These are phyloP conservation scores for Ailurus styani DNA, from an alignment of 2,113 vertebrate species.

Conservation along the genomic window DNA sequence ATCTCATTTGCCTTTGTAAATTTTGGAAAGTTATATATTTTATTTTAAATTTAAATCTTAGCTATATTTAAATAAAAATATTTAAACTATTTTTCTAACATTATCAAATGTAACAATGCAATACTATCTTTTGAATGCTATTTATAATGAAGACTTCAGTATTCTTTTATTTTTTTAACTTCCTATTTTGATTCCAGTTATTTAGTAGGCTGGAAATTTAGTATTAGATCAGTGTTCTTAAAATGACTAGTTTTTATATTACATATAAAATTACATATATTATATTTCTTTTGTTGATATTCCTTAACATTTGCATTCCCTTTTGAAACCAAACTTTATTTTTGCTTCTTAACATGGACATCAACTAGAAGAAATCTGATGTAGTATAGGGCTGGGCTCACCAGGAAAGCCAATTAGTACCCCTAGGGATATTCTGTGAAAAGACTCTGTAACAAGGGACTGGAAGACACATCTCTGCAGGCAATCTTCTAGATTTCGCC, in stretches of 20 bases:
- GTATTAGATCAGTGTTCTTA: neutral
- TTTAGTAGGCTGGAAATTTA: neutral
- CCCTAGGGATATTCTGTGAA: neutral
- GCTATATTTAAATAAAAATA: neutral
- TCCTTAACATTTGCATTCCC: neutral
- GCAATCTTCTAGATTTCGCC: neutral
- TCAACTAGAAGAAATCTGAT: neutral
- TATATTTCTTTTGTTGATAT: neutral
- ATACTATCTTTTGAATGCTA: neutral
- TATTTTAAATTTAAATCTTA: neutral
- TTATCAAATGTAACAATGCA: neutral
- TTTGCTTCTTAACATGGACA: neutral
- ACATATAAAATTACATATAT: too few species aligned
- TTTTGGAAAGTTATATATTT: neutral
- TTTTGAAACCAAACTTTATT: neutral
- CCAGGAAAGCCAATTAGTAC: slow-evolving; percentile 20
- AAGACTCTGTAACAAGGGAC: neutral
- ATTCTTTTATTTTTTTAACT: neutral
- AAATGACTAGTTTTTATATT: neutral
- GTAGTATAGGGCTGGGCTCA: neutral
- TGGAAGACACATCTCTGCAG: neutral
- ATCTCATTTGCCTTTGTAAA: neutral
- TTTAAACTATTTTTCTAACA: neutral
- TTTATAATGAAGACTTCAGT: neutral
- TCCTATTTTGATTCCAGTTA: neutral